Evolutionary conservation across 2,797 vertebrate genomes (phyloP).

Genomic region (Borostomias antarcticus): DNA sequence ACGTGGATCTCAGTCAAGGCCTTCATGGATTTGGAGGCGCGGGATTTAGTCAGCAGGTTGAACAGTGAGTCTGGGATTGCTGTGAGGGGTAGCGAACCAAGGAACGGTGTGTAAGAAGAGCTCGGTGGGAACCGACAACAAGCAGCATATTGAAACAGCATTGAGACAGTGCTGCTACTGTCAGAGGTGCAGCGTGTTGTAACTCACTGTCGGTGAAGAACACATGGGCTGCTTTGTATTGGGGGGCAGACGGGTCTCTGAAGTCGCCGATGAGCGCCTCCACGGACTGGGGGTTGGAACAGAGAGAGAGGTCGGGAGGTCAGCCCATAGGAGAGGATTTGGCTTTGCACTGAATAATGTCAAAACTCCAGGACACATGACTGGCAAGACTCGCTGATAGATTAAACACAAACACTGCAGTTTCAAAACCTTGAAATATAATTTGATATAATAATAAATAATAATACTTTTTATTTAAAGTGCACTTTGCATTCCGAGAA

Average conservation of each 20-base stretch:
- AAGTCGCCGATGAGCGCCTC: slow-evolving; percentile 94
- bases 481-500: too few relatives aligned
- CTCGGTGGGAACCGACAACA: neutral
- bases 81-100: slow-evolving; percentile 62
- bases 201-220: slow-evolving; percentile 98
- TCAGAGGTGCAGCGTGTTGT: neutral
- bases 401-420: too few relatives aligned
- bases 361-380: too few relatives aligned
- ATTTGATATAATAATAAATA: too few relatives aligned
- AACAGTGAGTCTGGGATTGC: slow-evolving; percentile 92
- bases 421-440: too few relatives aligned
- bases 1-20: slow-evolving; percentile 97
- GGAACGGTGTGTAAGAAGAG: slow-evolving; percentile 1
- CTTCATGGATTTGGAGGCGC: slow-evolving; percentile 95
- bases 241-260: slow-evolving; percentile 86
- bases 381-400: too few relatives aligned
- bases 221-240: slow-evolving; percentile 91
- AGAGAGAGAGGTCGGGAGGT: too few relatives aligned
- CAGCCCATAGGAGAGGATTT: too few relatives aligned
- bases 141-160: neutral
- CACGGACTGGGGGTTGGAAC: slow-evolving; percentile 80
- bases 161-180: neutral
- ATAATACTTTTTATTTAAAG: too few relatives aligned
- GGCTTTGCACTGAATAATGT: too few relatives aligned
- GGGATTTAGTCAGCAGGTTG: slow-evolving; percentile 95